Percentiles rank a stretch among this genome's conserved stretches.
These are phyloP conservation scores for Taphrorychus bicolor DNA, from an alignment of 2,888 invertebrate species.

Conservation along the genomic window DNA sequence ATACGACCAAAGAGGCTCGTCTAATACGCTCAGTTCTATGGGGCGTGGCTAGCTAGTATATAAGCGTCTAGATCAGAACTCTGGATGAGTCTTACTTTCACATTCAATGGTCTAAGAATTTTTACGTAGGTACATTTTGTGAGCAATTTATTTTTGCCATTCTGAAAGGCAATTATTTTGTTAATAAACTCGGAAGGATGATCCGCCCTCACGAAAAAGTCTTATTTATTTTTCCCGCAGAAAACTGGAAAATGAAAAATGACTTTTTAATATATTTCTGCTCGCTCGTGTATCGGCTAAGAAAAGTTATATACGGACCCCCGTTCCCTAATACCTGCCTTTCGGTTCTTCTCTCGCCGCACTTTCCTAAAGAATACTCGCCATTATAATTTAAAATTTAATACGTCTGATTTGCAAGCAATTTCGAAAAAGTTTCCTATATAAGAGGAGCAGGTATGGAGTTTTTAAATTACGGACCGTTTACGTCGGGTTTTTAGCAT, in stretches of 20 bases:
- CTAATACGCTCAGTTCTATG: too few relatives aligned
- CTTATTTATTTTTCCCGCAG: constrained; percentile 30
- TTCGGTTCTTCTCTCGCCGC: constrained; percentile 32
- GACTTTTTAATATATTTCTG: constrained; percentile 40
- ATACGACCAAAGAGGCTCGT: too few relatives aligned
- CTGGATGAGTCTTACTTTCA: too few relatives aligned
- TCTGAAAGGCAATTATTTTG: too few relatives aligned
- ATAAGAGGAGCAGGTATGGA: constrained; percentile 21
- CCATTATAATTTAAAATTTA: constrained; percentile 50
- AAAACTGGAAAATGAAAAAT: constrained; percentile 38
- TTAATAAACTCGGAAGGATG: neutral
- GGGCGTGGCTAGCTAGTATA: too few relatives aligned
- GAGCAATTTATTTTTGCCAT: too few relatives aligned
- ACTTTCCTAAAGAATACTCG: constrained; percentile 49
- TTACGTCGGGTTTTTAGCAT: constrained; percentile 18
- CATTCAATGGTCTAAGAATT: too few relatives aligned
- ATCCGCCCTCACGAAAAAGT: neutral
- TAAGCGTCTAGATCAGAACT: too few relatives aligned
- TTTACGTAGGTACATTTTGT: too few relatives aligned
- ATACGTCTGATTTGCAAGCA: constrained; percentile 47
- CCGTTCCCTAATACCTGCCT: constrained; percentile 32
- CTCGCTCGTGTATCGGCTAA: constrained; percentile 31
- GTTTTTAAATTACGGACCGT: constrained; percentile 29
- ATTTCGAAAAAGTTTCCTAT: constrained; percentile 45
- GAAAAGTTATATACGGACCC: constrained; percentile 33